A percentile compares a stretch with the other conserved stretches of the same genome.
phyloP scores from a whole-genome alignment of 2,797 vertebrate species.

The Erethizon dorsatum region DNA sequence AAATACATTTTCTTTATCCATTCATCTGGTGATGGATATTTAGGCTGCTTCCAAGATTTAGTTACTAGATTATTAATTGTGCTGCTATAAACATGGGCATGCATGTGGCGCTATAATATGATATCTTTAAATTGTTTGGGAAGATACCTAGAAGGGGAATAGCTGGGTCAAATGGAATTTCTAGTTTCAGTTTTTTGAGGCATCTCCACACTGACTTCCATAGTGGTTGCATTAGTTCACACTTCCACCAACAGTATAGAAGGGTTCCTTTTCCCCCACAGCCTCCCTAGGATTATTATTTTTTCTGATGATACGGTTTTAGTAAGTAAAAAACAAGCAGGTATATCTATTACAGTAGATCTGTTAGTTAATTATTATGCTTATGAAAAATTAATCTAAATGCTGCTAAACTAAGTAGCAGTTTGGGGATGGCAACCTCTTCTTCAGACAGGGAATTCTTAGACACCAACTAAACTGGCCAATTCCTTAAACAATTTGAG shows the following conservation, averaged over 20 bases:
- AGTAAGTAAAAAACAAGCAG: slow-evolving; percentile 38
- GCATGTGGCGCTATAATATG: background rate
- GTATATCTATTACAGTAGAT: background rate
- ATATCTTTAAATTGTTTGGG: background rate
- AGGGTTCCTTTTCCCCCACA: background rate
- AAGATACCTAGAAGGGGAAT: background rate
- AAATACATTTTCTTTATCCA: background rate
- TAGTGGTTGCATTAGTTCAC: background rate
- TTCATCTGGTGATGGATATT: background rate
- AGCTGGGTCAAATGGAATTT: background rate
- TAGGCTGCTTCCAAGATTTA: background rate
- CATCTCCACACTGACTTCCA: background rate
- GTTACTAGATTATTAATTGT: background rate
- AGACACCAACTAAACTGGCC: background rate
- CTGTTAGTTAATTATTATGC: slow-evolving; percentile 18
- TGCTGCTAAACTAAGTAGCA: background rate
- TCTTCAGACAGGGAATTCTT: slow-evolving; percentile 25
- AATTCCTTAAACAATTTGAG: background rate
- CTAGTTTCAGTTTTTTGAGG: background rate
- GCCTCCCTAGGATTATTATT: background rate
- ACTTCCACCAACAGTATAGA: background rate
- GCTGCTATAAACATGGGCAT: background rate
- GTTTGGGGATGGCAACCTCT: slow-evolving; percentile 17
- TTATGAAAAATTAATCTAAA: slow-evolving; percentile 57
- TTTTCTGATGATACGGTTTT: slow-evolving; percentile 38